Evolutionary conservation across 2,797 vertebrate genomes (phyloP).

Genomic region (Acipenser ruthenus): DNA sequence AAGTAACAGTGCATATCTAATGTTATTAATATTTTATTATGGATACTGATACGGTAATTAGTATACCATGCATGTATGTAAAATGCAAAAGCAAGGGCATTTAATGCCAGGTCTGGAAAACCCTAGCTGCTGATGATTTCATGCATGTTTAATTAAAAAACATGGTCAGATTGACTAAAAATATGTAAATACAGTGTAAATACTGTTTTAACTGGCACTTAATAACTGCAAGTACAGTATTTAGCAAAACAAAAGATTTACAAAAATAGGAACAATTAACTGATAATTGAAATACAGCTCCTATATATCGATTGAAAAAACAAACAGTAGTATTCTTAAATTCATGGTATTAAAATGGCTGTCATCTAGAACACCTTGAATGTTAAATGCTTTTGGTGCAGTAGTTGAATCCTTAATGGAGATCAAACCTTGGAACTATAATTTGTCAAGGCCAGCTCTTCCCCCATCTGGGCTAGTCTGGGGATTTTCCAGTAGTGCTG

Average conservation of each 20-base stretch:
- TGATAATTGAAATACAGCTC: neutral
- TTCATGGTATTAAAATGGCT: slow-evolving; percentile 23
- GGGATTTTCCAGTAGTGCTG: too few relatives aligned
- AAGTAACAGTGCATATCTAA: slow-evolving; percentile 12
- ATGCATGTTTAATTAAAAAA: neutral
- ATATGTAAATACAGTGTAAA: neutral
- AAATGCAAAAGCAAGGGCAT: neutral
- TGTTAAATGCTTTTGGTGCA: too few relatives aligned
- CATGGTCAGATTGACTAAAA: neutral
- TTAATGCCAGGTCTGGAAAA: too few relatives aligned
- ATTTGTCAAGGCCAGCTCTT: too few relatives aligned
- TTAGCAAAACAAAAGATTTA: too few relatives aligned
- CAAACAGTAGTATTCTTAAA: slow-evolving; percentile 4
- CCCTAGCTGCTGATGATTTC: neutral
- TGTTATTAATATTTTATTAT: neutral
- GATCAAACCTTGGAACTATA: too few relatives aligned
- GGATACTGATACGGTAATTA: slow-evolving; percentile 4
- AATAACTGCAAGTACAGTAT: neutral
- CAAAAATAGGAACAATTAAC: slow-evolving; percentile 6
- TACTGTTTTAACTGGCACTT: neutral
- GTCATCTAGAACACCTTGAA: neutral
- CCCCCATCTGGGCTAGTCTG: too few relatives aligned
- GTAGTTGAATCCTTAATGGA: too few relatives aligned
- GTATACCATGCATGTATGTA: neutral
- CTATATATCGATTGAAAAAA: neutral